phyloP scores from a whole-genome alignment of 2,113 vertebrate genomes.

The Pollachius pollachius region DNA sequence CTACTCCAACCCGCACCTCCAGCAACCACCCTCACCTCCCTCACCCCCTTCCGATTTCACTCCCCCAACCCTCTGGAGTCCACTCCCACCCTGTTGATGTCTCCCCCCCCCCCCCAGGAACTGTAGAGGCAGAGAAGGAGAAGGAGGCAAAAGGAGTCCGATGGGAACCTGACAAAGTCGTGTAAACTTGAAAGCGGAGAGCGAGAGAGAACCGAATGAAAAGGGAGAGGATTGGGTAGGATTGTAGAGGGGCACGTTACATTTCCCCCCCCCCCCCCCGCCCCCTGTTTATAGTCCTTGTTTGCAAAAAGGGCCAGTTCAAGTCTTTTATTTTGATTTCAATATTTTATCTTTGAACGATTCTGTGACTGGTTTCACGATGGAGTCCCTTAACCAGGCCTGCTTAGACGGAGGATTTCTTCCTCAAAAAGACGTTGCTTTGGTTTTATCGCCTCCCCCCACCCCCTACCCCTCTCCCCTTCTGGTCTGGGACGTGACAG shows the following conservation, averaged over 20 bases:
- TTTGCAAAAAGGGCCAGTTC: slow-evolving; percentile 58
- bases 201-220: slow-evolving; percentile 19
- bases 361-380: slow-evolving; percentile 45
- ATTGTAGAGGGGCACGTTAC: slow-evolving; percentile 45
- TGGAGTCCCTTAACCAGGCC: slow-evolving; percentile 35
- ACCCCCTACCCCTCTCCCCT: slow-evolving; percentile 18
- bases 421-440: slow-evolving; percentile 42
- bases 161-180: slow-evolving; percentile 22
- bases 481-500: slow-evolving; percentile 61
- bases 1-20: slow-evolving; percentile 26
- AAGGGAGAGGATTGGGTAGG: slow-evolving; percentile 17
- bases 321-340: slow-evolving; percentile 31
- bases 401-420: slow-evolving; percentile 30
- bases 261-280: slow-evolving; percentile 26
- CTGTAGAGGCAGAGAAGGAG: slow-evolving; percentile 74
- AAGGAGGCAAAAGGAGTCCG: slow-evolving; percentile 40
- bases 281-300: slow-evolving; percentile 3
- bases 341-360: slow-evolving; percentile 5
- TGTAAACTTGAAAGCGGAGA: slow-evolving; percentile 38
- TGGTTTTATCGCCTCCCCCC: slow-evolving; percentile 35
- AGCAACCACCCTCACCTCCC: slow-evolving; percentile 36
- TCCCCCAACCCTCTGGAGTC: slow-evolving; percentile 20
- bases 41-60: slow-evolving; percentile 18
- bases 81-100: not conserved
- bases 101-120: slow-evolving; percentile 56